Base-by-base conservation (phyloP, 2,888 invertebrate genomes). In the Branchipolynoe longqiensis region DNA sequence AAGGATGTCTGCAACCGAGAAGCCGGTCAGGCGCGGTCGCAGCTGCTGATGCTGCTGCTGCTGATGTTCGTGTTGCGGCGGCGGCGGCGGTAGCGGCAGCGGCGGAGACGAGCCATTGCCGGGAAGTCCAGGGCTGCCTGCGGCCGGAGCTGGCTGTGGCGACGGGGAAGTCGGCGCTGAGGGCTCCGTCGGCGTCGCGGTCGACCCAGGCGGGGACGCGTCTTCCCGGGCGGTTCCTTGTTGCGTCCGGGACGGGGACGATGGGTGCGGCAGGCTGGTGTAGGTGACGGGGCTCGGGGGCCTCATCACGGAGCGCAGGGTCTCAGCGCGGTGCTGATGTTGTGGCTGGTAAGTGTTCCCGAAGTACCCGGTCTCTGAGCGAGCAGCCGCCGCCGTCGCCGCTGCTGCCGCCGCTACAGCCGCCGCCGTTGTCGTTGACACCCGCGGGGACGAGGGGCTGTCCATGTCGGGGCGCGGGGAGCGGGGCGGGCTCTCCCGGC, bases 1-100 rank as follows among this genome's bases (percentile, higher is more conserved):
- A 25, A 87, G 85, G 41, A 87, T 87, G 64, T 87, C 87, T n/a
- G 85, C 78, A 0, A 87, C 86, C 14, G 78, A 85, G 86, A 87
- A 87, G 25, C 41, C 54, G 18, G 85, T 85, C 2, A 81, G 31
- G 31, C 59, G 62, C 14, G 82, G 54, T 31, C 48, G 38, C 3
- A 54, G 82, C 31, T 33, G 64, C 56, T 8, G 78, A 62, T 33
- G 73, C 25, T 2, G 31, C 6, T 31, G 82, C 58, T n/a, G 64
- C 64, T 38, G 83, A 64, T 4, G 4, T 78, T 8, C 6, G 41
- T 3, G 33, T 25, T 0, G 74, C 25, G 56, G 59, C 41, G 0
- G 69, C 54, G 31, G 82, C 6, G 3, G 74, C 18, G 54, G 69
- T 40, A 1, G 33, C 28, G 28, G 56, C 56, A 22, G 41, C n/a